Evolutionary conservation across 2,113 vertebrate genomes (phyloP).

Genomic region (Silurus glanis): DNA sequence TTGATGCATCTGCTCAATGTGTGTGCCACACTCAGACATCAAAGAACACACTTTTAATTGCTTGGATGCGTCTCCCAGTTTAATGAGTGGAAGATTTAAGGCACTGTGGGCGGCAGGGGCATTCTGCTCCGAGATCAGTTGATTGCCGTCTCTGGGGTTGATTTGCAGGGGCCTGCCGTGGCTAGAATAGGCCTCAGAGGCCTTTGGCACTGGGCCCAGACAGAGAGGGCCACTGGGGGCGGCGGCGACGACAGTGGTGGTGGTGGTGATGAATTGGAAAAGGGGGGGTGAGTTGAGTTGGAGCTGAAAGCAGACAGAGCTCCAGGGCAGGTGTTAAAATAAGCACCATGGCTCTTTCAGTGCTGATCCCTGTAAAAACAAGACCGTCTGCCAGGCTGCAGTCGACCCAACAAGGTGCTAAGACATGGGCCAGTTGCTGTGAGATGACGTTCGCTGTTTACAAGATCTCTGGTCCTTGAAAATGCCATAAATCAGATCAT

Average conservation of each 20-base stretch:
- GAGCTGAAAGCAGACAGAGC: conserved; percentile 72
- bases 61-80: conserved; percentile 31
- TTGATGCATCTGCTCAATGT: conserved; percentile 11
- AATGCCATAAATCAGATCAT: conserved; percentile 46
- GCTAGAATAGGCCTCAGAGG: conserved; percentile 68
- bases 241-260: conserved; percentile 51
- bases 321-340: conserved; percentile 80
- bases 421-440: conserved; percentile 51
- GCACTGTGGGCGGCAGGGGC: conserved; percentile 42
- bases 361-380: conserved; percentile 60
- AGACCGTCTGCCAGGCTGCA: conserved; percentile 54
- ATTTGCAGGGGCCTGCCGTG: conserved; percentile 63
- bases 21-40: conserved; percentile 21
- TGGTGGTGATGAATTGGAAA: conserved; percentile 7
- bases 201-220: conserved; percentile 74
- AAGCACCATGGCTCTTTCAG: conserved; percentile 67
- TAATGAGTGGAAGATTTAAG: conserved; percentile 47
- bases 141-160: conserved; percentile 47
- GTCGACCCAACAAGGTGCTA: conserved; percentile 56
- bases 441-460: conserved; percentile 53
- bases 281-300: conserved; percentile 38
- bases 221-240: conserved; percentile 72
- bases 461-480: conserved; percentile 52
- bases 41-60: conserved; percentile 25
- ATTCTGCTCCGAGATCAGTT: conserved; percentile 38